Evolutionary conservation across 1,140 invertebrate genomes (phyloP), one percentile per base, ranked within the genome.

Genomic region (Anastrepha ludens): DNA sequence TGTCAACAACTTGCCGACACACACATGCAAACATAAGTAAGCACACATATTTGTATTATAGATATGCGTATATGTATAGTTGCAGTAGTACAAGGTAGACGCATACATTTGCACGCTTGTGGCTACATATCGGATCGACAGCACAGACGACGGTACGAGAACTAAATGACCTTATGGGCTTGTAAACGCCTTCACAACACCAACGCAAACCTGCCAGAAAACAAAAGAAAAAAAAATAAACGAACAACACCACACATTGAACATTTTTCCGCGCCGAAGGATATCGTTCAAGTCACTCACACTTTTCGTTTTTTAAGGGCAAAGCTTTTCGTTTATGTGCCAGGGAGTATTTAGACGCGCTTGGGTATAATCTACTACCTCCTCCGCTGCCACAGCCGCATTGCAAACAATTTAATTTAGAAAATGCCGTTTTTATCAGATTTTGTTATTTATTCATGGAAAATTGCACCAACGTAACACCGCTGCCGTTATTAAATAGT

Each of bases 381-480:
- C 44, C 64, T 8, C 64, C 64, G 5, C 47, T 20, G 47, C 47
- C 47, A 58, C 74, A 29, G 3, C 17, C 91, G 91, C 91, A 90
- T 92, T 92, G 91, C 91, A 90, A 92, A 92, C 91, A 92, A 92
- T 92, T 92, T 92, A 92, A 92, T 92, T 92, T 92, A 92, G 91
- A 92, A 92, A 92, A 92, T 92, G 91, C 91, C 92, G 91, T 92
- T 92, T 92, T 92, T 92, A 92, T 92, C 91, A 90, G 91, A 92
- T 92, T 92, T 92, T 91, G 89, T 92, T 91, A 91, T 91, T 92
- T 91, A 91, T 90, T 88, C 89, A 88, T 90, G 90, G 89, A 90
- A 92, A 81, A 81, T 81, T 81, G 74, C 74, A 81, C 74, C 11
- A 81, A 29, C 74, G 47, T 81, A 55, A 81, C 41, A 81, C 47